These are phyloP conservation scores for Kryptolebias ocellatus DNA, from an alignment of 2,797 vertebrate genomes.

Conservation along the genomic window DNA sequence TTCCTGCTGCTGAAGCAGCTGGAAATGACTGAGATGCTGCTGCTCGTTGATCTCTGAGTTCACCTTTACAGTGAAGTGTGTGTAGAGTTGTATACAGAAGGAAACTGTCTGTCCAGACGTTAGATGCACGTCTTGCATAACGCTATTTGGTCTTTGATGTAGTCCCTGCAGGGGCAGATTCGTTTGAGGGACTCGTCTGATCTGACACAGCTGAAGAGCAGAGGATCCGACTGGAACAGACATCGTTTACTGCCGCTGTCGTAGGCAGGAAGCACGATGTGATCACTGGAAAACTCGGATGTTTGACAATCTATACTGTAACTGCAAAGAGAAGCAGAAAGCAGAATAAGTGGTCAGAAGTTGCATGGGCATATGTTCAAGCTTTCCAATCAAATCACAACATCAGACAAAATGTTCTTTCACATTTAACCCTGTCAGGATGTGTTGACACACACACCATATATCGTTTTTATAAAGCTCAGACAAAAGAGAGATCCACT, in stretches of 20 bases:
- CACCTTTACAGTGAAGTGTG: not conserved
- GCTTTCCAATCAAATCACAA: no score
- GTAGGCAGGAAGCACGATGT: constrained; percentile 83
- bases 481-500: no score
- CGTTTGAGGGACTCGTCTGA: constrained; percentile 59
- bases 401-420: no score
- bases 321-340: constrained; percentile 51
- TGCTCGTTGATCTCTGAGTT: not conserved
- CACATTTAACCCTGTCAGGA: no score
- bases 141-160: constrained; percentile 84
- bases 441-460: no score
- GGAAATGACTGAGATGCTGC: not conserved
- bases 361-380: no score
- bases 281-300: constrained; percentile 74
- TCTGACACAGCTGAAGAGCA: constrained; percentile 67
- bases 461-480: no score
- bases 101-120: not conserved
- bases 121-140: constrained; percentile 35
- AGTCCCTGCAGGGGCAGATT: constrained; percentile 89
- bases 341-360: not conserved
- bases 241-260: constrained; percentile 81
- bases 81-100: not conserved
- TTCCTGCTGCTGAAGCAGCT: not conserved
- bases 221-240: constrained; percentile 83
- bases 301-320: constrained; percentile 77